Evolutionary conservation across 1,140 invertebrate genomes (phyloP), one percentile per base, ranked within the genome.

Genomic region (Drosophila lini): DNA sequence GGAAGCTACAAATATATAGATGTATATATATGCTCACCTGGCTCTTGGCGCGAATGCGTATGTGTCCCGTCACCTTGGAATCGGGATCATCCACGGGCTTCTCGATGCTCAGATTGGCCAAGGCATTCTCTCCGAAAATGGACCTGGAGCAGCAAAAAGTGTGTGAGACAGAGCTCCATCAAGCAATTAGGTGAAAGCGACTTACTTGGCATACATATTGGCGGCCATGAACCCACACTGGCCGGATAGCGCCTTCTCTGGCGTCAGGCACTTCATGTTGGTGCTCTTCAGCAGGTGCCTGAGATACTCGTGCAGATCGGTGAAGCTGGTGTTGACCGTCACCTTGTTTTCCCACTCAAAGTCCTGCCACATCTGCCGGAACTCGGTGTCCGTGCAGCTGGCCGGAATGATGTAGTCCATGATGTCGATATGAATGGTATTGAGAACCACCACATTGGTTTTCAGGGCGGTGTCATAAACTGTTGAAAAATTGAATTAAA

Each of bases 341-440:
- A 99, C 98, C 95, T 99, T 99, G 93, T 99, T 99, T 94, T 99
- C 99, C 99, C 99, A 99, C 93, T 99, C 99, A 94, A 99, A 99
- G 94, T 99, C 98, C 3, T 98, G 97, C 99, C 99, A 99, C 99
- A 99, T 99, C 93, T 97, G 96, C 15, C 99, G 93, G 94, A 99
- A 99, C 93, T 99, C 98, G 0, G 95, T 95, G 92, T 99, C 98
- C 32, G 96, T 98, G 92, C 98, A 99, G 28, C 94, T 93, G 3
- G 98, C 98, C n/a, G 99, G 99, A 40, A 99, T 96, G 85, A 99
- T 99, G 93, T 99, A 99, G 94, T 99, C 99, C 97, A 99, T 99
- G 70, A 99, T 99, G 93, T 99, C 99, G 91, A 99, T 99, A 92
- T 99, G 98, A 91, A 99, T 99, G 91, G 99, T 99, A 92, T 99